phyloP scores from a whole-genome alignment of 2,113 vertebrate species.

The Sinocyclocheilus anophthalmus region DNA sequence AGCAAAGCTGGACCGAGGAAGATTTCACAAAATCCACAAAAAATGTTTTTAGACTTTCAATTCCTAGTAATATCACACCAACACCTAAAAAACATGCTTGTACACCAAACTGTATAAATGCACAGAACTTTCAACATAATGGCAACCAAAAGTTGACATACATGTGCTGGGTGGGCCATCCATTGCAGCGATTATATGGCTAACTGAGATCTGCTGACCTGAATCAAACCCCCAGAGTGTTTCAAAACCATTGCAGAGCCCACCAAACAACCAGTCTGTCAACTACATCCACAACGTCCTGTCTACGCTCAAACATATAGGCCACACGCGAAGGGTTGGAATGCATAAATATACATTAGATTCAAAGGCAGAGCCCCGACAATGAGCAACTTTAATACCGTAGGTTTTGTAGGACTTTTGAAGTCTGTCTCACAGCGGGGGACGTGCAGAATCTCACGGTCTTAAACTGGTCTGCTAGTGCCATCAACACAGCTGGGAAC shows the following conservation, averaged over 20 bases:
- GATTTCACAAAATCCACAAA: neutral
- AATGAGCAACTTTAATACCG: neutral
- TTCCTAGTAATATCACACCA: neutral
- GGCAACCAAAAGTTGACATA: neutral
- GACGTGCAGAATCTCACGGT: constrained; percentile 26
- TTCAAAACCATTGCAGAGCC: neutral
- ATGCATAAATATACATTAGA: constrained; percentile 10
- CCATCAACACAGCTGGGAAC: constrained; percentile 33
- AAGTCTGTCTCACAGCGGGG: constrained; percentile 25
- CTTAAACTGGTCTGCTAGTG: constrained; percentile 32
- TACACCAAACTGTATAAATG: neutral
- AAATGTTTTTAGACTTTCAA: neutral
- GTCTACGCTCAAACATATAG: neutral
- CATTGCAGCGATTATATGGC: constrained; percentile 24
- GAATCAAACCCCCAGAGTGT: neutral
- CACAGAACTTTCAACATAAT: neutral
- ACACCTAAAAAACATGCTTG: neutral
- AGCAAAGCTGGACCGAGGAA: neutral
- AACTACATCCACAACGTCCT: neutral
- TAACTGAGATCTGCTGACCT: constrained; percentile 7
- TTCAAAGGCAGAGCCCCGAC: neutral
- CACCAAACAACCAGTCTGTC: neutral
- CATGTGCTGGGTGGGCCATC: constrained; percentile 6
- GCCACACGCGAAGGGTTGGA: neutral
- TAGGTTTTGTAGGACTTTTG: constrained; percentile 8